Evolutionary conservation across 2,888 invertebrate genomes (phyloP), one percentile per base, ranked within the genome.

Genomic region (Nudaria mundana): DNA sequence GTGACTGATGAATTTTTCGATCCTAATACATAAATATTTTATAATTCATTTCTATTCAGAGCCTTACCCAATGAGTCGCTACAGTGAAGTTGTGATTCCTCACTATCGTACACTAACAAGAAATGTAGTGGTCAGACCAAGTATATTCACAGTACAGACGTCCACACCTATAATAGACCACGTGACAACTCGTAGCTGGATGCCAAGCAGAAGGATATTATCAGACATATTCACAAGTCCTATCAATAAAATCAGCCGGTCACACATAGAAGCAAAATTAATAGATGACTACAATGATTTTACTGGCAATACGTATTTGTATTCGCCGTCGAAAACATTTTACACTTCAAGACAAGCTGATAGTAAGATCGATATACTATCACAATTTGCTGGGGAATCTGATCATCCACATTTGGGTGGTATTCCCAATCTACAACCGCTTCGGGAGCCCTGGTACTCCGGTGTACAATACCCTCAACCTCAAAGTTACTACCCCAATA

Each of bases 41-140:
- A n/a, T n/a, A n/a, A n/a, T n/a, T n/a, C n/a, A 8, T 26, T n/a
- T 30, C 3, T 31, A 36, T 49, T 25, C 50, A 55, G 55, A 42
- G 28, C 15, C 50, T 16, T 31, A 28, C 0, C 40, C 36, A 1
- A 32, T 42, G 7, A 47, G 33, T 37, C 42, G 25, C 5, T 30
- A 38, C 5, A 25, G 41, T 1, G 53, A 50, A 18, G 37, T 50
- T 11, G 18, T 44, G 11, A 24, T 47, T n/a, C 55, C 55, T 7
- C 53, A 25, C 4, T 47, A 36, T 16, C 40, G 47, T 6, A 42
- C 47, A n/a, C 30, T 53, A 13, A 56, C 55, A 14, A 50, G 55
- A 53, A 39, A 2, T 28, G 50, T 56, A 29, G 26, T 55, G 8
- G 50, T 35, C 25, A 40, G 38, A 13, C 56, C 53, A 0, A 32